Evolutionary conservation across 1,140 invertebrate genomes (phyloP), one percentile per base, ranked within the genome.

Genomic region (Penaeus indicus): DNA sequence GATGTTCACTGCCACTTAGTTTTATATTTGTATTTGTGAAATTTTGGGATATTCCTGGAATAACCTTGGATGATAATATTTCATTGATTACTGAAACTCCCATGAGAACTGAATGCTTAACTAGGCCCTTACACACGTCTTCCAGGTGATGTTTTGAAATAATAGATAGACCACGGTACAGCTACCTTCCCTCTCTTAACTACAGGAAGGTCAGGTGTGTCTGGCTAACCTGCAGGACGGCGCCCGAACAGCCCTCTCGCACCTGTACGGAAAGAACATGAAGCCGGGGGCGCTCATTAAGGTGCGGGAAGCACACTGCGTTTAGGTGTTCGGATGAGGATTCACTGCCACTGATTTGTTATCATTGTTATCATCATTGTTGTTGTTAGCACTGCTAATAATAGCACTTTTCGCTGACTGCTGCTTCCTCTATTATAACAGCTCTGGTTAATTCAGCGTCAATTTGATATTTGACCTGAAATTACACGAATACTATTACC

Each of bases 161-260:
- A 32, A 32, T 32, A 32, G 32, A 32, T 32, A 32, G 0, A 32
- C 32, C 32, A 47, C 47, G 47, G 47, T 16, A 85, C 19, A 42
- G 85, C 3, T 47, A 47, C 11, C 47, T 47, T 47, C 0, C 0
- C 47, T 47, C 47, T 47, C 47, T 13, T 13, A 47, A 25, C 90
- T 86, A 22, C 88, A 95, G 92, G 94, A 94, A 67, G 94, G 94
- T 86, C 85, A 93, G 25, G 93, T 95, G 3, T 94, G 94, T 84
- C 91, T 96, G 77, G 93, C 93, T 62, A 93, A 94, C 8, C 85
- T 95, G 3, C 93, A 94, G 82, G 95, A 95, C 86, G 95, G 94
- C 0, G 93, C 93, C 3, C 94, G 94, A 61, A 92, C 92, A 0
- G 93, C 94, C 0, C 91, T 95, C 5, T 93, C 95, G 89, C 92